phyloP scores from a whole-genome alignment of 35 echinoderm and acorn worm species.

The Stichopus chloronotus region DNA sequence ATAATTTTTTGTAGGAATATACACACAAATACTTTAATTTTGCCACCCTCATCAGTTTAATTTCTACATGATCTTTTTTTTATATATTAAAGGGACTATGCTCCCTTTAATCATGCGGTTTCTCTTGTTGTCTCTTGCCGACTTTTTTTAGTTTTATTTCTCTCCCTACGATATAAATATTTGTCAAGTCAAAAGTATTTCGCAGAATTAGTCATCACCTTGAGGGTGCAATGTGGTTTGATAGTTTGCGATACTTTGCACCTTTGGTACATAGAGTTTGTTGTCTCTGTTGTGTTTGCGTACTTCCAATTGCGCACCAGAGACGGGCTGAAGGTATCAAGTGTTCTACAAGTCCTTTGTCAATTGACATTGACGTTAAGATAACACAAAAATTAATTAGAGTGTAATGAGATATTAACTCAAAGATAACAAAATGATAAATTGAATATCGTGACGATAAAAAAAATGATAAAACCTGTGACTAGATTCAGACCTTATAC shows the following conservation, averaged over 20 bases:
- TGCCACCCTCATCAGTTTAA: too few relatives aligned
- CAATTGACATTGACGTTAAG: background rate
- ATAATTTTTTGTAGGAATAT: too few relatives aligned
- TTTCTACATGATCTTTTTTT: too few relatives aligned
- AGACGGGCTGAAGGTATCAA: background rate
- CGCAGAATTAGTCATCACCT: background rate
- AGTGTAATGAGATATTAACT: background rate
- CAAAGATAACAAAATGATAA: background rate
- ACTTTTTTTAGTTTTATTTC: too few relatives aligned
- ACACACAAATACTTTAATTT: too few relatives aligned
- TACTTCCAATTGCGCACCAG: background rate
- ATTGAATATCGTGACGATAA: background rate
- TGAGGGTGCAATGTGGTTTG: background rate
- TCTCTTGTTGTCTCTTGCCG: too few relatives aligned
- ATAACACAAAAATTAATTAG: background rate
- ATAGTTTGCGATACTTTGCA: background rate
- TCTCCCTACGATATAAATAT: background rate
- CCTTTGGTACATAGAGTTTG: background rate
- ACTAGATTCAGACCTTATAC: background rate
- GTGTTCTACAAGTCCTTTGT: background rate
- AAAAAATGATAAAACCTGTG: background rate
- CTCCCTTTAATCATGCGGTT: too few relatives aligned
- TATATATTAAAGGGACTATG: too few relatives aligned
- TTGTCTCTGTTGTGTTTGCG: background rate
- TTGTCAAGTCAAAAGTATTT: background rate